Evolutionary conservation across 2,113 vertebrate genomes (phyloP).

Genomic region (Halichoeres trimaculatus): DNA sequence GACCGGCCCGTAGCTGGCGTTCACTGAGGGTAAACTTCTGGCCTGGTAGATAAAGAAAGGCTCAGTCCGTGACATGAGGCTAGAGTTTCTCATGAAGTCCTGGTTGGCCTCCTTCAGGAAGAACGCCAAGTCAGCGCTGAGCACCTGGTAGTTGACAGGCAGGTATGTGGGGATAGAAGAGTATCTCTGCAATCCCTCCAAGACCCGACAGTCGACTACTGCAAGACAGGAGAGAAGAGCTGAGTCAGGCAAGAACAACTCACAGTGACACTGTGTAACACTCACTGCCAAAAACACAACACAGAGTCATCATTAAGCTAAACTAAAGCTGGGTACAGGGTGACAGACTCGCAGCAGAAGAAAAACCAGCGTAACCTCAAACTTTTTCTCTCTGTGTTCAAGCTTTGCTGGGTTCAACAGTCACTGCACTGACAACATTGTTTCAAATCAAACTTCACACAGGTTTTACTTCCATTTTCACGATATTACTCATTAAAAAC

Average conservation of each 20-base stretch:
- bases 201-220: conserved; percentile 87
- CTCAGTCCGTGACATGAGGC: conserved; percentile 88
- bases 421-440: background rate
- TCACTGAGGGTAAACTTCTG: conserved; percentile 84
- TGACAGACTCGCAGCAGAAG: background rate
- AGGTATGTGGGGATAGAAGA: conserved; percentile 91
- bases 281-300: background rate
- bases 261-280: background rate
- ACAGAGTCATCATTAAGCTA: conserved; percentile 6
- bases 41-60: conserved; percentile 91
- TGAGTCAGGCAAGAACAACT: conserved; percentile 36
- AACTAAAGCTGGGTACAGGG: background rate
- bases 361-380: background rate
- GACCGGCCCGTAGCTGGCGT: conserved; percentile 91
- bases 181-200: conserved; percentile 86
- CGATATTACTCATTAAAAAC: too few relatives aligned
- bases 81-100: conserved; percentile 91
- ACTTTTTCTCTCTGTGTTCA: background rate
- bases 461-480: too few relatives aligned
- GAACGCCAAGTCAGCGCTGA: conserved; percentile 87
- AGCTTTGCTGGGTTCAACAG: background rate
- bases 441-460: background rate
- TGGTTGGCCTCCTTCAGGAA: conserved; percentile 92
- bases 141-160: conserved; percentile 90
- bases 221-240: conserved; percentile 62